Evolutionary conservation across 1,140 invertebrate genomes (phyloP).

Genomic region (Thereuonema tuberculata): DNA sequence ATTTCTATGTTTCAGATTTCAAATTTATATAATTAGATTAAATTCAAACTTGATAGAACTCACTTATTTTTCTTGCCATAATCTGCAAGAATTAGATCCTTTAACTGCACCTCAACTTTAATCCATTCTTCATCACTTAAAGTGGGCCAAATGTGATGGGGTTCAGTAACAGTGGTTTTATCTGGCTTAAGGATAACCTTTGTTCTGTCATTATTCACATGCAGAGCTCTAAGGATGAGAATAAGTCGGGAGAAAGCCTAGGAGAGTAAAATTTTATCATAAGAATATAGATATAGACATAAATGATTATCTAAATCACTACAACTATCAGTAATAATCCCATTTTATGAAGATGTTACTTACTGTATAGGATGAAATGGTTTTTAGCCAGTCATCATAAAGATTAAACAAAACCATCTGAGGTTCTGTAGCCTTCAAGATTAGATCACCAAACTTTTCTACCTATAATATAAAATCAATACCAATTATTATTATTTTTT

Average conservation of each 20-base stretch:
- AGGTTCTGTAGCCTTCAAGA: conserved; percentile 97
- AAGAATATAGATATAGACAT: too few relatives aligned
- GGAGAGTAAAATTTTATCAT: conserved; percentile 5
- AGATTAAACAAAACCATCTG: conserved; percentile 99
- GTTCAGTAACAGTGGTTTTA: conserved; percentile 95
- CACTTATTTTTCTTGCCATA: conserved; percentile 99
- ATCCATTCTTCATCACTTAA: conserved; percentile 98
- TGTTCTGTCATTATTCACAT: conserved; percentile 97
- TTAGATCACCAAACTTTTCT: conserved; percentile 98
- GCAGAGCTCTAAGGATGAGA: conserved; percentile 86
- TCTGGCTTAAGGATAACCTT: conserved; percentile 98
- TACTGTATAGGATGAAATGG: conserved; percentile 76
- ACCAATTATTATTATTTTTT: not conserved
- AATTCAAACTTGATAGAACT: conserved; percentile 21
- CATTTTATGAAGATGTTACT: too few relatives aligned
- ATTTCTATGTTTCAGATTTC: not conserved
- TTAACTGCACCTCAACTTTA: conserved; percentile 94
- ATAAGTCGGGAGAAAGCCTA: conserved; percentile 93
- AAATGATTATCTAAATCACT: too few relatives aligned
- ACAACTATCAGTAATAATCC: too few relatives aligned
- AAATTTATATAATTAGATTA: not conserved
- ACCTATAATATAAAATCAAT: conserved; percentile 37
- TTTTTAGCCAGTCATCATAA: conserved; percentile 99
- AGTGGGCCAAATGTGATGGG: conserved; percentile 99
- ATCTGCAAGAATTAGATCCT: conserved; percentile 96